A percentile compares a stretch with the other conserved stretches of the same genome.
Conservation (phyloP, 2,797 vertebrate species). For the Pantherophis alleghaniensis region DNA sequence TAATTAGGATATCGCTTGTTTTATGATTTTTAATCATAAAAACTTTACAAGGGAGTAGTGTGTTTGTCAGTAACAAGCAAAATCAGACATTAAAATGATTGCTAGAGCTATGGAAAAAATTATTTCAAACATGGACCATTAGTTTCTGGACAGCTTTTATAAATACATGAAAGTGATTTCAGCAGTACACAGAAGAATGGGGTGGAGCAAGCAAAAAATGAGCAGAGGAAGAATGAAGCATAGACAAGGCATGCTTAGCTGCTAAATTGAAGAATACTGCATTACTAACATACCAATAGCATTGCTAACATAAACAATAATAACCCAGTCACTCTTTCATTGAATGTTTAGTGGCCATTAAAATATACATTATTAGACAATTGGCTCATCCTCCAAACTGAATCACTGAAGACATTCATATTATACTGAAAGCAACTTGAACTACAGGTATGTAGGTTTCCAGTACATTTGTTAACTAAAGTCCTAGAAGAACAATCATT, state of each 20-base stretch:
- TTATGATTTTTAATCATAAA: slow-evolving; percentile 47
- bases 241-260: slow-evolving; percentile 53
- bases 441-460: neutral
- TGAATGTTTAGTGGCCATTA: neutral
- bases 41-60: slow-evolving; percentile 19
- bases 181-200: slow-evolving; percentile 66
- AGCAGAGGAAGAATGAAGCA: slow-evolving; percentile 47
- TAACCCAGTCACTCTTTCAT: neutral
- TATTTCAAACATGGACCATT: slow-evolving; percentile 58
- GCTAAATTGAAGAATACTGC: slow-evolving; percentile 2
- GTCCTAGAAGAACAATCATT: neutral
- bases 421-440: neutral
- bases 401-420: neutral
- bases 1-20: slow-evolving; percentile 24
- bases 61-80: neutral
- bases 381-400: neutral
- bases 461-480: neutral
- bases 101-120: slow-evolving; percentile 60
- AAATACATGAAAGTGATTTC: slow-evolving; percentile 76
- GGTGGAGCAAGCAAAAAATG: slow-evolving; percentile 66
- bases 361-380: neutral
- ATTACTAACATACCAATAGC: slow-evolving; percentile 31
- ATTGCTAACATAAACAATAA: slow-evolving; percentile 26
- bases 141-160: slow-evolving; percentile 53
- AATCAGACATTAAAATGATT: slow-evolving; percentile 37